Conservation (phyloP, 2,797 vertebrate genomes). For the Neosalanx taihuensis region DNA sequence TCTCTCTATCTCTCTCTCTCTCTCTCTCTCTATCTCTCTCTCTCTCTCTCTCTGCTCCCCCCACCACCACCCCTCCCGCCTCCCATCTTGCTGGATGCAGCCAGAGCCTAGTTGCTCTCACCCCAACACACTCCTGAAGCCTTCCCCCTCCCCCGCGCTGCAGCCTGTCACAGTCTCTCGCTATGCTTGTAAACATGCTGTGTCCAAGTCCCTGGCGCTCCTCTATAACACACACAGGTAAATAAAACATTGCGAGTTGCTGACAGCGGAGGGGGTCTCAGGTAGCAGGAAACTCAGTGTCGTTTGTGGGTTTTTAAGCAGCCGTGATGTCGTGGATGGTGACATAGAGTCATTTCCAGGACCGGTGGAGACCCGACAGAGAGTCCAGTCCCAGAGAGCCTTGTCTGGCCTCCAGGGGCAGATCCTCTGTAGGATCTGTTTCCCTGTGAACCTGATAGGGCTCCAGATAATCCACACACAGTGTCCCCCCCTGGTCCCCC, state of each 20-base stretch:
- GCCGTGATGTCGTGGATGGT: background rate
- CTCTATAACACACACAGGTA: background rate
- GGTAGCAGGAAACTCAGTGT: too few relatives aligned
- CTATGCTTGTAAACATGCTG: background rate
- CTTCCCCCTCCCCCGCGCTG: background rate
- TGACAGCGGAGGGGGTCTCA: background rate
- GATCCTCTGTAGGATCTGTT: constrained; percentile 74
- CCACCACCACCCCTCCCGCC: constrained; percentile 9
- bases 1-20: too few relatives aligned
- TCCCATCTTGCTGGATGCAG: constrained; percentile 2
- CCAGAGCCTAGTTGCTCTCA: background rate
- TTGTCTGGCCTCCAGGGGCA: constrained; percentile 67
- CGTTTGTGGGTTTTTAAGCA: background rate
- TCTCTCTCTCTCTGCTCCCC: too few relatives aligned
- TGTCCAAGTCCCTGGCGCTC: background rate
- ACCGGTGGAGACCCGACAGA: constrained; percentile 62
- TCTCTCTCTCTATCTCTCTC: too few relatives aligned
- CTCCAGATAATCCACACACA: constrained; percentile 69
- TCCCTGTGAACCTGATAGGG: constrained; percentile 71
- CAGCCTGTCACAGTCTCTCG: background rate
- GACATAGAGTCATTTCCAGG: constrained; percentile 65
- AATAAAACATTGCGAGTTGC: background rate
- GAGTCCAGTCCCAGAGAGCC: constrained; percentile 69
- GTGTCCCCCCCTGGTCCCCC: constrained; percentile 46
- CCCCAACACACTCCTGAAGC: too few relatives aligned